These are phyloP conservation scores for Magallana nippona DNA, from an alignment of 2,888 invertebrate genomes.

Conservation along the genomic window DNA sequence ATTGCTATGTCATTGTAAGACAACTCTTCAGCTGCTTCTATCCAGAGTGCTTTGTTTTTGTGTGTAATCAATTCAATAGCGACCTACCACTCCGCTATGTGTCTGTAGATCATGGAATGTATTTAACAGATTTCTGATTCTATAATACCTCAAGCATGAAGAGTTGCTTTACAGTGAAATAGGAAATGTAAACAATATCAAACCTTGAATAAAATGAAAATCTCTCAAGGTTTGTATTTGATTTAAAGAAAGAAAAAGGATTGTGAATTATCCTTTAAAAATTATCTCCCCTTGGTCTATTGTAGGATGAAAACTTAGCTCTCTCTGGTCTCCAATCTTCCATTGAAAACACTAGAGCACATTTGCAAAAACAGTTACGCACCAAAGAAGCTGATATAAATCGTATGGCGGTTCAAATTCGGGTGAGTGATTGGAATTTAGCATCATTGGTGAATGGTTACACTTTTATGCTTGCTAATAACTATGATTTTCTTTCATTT, in stretches of 20 bases:
- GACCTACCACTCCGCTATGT: neutral
- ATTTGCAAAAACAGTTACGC: slow-evolving; percentile 78
- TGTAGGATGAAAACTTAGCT: slow-evolving; percentile 75
- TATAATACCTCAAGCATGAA: neutral
- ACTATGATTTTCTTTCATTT: neutral
- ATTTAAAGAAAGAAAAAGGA: neutral
- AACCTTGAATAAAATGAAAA: slow-evolving; percentile 6
- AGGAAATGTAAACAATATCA: slow-evolving; percentile 3
- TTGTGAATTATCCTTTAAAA: neutral
- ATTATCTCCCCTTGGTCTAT: neutral
- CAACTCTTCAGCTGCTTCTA: neutral
- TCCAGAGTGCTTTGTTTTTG: neutral
- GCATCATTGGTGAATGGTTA: slow-evolving; percentile 14
- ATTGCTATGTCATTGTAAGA: neutral
- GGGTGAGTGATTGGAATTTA: slow-evolving; percentile 65
- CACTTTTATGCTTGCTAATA: slow-evolving; percentile 16
- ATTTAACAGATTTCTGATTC: neutral
- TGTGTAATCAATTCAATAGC: neutral
- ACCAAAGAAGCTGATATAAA: slow-evolving; percentile 79
- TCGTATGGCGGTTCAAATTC: slow-evolving; percentile 79
- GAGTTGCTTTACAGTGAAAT: slow-evolving; percentile 20
- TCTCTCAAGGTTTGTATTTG: slow-evolving; percentile 2
- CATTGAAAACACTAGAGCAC: slow-evolving; percentile 76
- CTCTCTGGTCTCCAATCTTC: slow-evolving; percentile 75
- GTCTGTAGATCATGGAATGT: neutral